Evolutionary conservation across 2,888 invertebrate genomes (phyloP).

Genomic region (Odiellus spinosus): DNA sequence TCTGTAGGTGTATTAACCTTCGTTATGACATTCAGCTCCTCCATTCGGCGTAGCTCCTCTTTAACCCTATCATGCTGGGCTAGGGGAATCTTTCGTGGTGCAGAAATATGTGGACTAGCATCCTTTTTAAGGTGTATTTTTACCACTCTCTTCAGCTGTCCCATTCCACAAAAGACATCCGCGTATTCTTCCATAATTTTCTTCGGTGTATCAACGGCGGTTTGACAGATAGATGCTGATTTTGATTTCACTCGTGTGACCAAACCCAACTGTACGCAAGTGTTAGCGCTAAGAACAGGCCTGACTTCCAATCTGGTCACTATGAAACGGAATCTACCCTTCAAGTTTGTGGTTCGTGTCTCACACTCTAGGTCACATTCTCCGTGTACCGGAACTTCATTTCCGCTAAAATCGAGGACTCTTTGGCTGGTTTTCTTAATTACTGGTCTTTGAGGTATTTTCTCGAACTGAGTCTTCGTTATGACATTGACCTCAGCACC

Average conservation of each 20-base stretch:
- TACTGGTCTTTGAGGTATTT: not conserved
- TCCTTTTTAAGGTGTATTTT: conserved; percentile 3
- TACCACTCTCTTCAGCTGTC: not conserved
- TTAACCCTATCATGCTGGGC: conserved; percentile 6
- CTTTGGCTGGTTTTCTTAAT: not conserved
- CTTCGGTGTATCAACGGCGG: no score
- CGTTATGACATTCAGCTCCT: conserved; percentile 1
- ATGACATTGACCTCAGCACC: conserved; percentile 8
- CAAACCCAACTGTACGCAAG: not conserved
- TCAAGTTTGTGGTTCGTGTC: not conserved
- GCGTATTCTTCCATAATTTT: conserved; percentile 2
- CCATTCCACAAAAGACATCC: conserved; percentile 6
- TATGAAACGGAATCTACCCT: not conserved
- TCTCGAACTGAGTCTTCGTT: not conserved
- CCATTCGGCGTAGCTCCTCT: conserved; percentile 6
- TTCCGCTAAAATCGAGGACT: conserved; percentile 2
- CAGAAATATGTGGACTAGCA: conserved; percentile 1
- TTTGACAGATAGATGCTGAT: not conserved
- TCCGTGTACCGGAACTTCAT: conserved; percentile 1
- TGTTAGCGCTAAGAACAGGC: not conserved
- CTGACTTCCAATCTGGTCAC: not conserved
- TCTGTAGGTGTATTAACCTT: conserved; percentile 3
- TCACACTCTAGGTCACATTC: not conserved
- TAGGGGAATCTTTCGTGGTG: not conserved
- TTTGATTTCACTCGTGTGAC: not conserved